Base-by-base conservation (phyloP, 2,797 vertebrate genomes). In the Crenichthys baileyi region DNA sequence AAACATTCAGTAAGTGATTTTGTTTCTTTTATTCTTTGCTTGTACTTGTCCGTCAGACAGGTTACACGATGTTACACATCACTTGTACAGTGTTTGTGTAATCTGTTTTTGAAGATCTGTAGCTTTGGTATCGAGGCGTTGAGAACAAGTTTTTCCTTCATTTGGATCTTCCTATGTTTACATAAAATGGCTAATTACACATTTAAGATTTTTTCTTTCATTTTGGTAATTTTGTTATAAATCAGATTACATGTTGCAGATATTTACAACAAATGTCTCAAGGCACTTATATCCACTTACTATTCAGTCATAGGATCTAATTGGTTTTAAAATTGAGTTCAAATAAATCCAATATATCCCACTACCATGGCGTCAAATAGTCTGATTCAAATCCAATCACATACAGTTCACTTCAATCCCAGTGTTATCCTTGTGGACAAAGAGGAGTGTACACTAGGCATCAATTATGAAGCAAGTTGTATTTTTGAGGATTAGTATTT, bases 1-100 rank as follows among this genome's bases (percentile, higher is more conserved):
- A 58, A 93, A 89, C 7, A 75, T 82, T 78, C 81, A 80, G 60
- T 84, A 80, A 85, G 8, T 70, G n/a, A 29, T 44, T 76, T 60
- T 24, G 4, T 39, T 65, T 1, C 8, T 1, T 73, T 31, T 61
- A 4, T 50, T 22, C 41, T 50, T 63, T 39, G 4, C 26, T 0
- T 13, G 4, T 26, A 18, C 60, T 24, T 31, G 7, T 8, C 22
- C 48, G 36, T 29, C 9, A 77, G 31, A 16, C 26, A 11, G 1
- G 15, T 73, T 9, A 11, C 24, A 55, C 29, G 26, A 36, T 61
- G 22, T 58, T 63, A 7, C 5, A 2, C 7, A n/a, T 51, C 44
- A 11, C 65, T 2, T n/a, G 1, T 7, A 36, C 22, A 41, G 6
- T 1, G 9, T 26, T 51, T 50, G 5, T 36, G 2, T 48, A 61